Base-by-base conservation (phyloP, 1,140 invertebrate genomes). In the Galleria mellonella region DNA sequence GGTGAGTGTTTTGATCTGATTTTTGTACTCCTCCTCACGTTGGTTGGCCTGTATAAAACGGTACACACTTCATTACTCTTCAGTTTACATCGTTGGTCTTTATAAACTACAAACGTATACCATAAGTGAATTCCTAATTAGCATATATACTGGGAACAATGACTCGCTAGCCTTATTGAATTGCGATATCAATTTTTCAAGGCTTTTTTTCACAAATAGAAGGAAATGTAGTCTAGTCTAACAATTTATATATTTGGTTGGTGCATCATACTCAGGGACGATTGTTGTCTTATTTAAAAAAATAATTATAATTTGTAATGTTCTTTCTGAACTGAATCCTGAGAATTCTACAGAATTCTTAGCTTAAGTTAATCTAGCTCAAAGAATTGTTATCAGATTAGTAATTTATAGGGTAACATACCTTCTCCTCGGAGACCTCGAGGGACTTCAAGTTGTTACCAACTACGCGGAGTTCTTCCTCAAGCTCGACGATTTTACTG, bases 401-500 rank as follows among this genome's bases (percentile, higher is more conserved):
- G 13, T 17, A 41, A 46, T 14, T 17, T 33, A 43, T 7, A 45
- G 46, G 10, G 9, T 15, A 35, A 50, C 87, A 89, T 93, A 99
- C 98, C 96, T 99, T 99, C 89, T 99, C 97, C 89, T 99, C 98
- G 69, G 97, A 98, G 72, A 99, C 98, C 91, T 99, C 97, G 73
- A 99, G 94, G 76, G 98, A 99, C 89, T 99, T 99, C 89, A 99
- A 90, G 92, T 99, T 99, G 94, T 99, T 99, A 86, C 97, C 98
- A 83, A 99, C 97, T 72, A 99, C 97, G 83, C 97, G 95, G 71
- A 99, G 92, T 88, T 99, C 97, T 86, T 99, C 98, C 87, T 99
- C 98, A 89, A 99, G 93, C 89, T 99, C 98, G 83, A 98, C 96
- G 89, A 99, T 98, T 94, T 99, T 99, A 89, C 97, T 99, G 91